These are phyloP conservation scores for Trichogramma dendrolimi DNA, from an alignment of 2,888 invertebrate species.

Conservation along the genomic window DNA sequence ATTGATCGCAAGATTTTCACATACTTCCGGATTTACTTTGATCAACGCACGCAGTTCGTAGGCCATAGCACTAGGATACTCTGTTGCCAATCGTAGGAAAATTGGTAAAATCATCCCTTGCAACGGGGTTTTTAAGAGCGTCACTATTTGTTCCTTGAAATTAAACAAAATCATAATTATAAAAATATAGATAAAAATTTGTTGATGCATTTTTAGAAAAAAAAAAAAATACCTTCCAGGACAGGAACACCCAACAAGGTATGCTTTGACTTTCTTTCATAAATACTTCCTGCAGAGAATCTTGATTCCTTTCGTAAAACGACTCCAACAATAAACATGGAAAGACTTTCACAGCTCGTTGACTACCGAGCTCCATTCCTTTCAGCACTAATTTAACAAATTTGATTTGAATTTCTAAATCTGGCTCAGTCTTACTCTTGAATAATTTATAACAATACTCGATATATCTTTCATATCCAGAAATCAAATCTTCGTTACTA, in stretches of 20 bases:
- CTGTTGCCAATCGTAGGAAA: constrained; percentile 52
- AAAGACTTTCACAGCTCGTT: constrained; percentile 62
- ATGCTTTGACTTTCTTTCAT: constrained; percentile 51
- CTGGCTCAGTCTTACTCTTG: not conserved
- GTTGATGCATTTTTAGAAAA: not conserved
- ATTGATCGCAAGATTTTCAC: constrained; percentile 27
- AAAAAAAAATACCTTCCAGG: constrained; percentile 56
- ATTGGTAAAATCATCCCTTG: constrained; percentile 47
- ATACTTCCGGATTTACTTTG: constrained; percentile 45
- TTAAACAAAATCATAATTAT: not conserved
- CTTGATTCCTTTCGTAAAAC: constrained; percentile 41
- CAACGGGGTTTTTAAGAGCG: constrained; percentile 48
- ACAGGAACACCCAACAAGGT: constrained; percentile 67
- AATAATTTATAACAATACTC: constrained; percentile 37
- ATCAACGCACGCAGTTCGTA: constrained; percentile 53
- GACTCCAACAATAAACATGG: constrained; percentile 58
- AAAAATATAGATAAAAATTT: not conserved
- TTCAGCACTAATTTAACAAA: constrained; percentile 53
- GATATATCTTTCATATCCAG: constrained; percentile 37
- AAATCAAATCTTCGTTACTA: constrained; percentile 22
- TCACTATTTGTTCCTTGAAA: constrained; percentile 57
- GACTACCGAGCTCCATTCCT: constrained; percentile 59
- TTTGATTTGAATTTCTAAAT: constrained; percentile 29
- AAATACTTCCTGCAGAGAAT: constrained; percentile 51
- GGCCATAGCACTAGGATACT: constrained; percentile 61